Base-by-base conservation (phyloP, 2,888 invertebrate genomes). In the Rhagophthalmus giganteus region DNA sequence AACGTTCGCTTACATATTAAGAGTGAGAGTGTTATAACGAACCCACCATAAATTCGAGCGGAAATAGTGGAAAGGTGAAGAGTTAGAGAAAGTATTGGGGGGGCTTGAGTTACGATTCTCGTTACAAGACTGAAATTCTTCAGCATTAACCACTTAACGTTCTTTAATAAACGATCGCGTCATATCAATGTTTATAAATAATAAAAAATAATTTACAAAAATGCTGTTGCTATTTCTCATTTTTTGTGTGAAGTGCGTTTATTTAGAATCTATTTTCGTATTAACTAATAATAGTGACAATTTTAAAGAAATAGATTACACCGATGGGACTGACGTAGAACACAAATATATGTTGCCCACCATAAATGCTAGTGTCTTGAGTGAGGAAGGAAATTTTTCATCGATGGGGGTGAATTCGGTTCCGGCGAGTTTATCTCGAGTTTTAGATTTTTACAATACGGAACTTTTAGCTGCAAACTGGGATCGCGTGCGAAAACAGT, bases 391-490 rank as follows among this genome's bases (percentile, higher is more conserved):
- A n/a, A 27, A 51, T 20, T 8, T 31, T 8, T 26, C 38, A 2
- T 40, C 35, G 35, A 40, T 55, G 38, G 40, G 34, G 26, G 31
- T 35, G 10, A 40, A 51, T 38, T 54, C 60, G 8, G 63, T 63
- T 35, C 57, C 57, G 16, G 61, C 62, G 2, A 68, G 66, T 62
- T 77, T 82, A 32, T 79, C 82, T 60, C 75, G 75, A 35, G 77
- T 80, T 71, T 67, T 83, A 65, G 73, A 81, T 54, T 75, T 83
- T 59, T 79, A 81, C 57, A 81, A 81, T 55, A 78, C 79, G 0
- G 79, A 81, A 54, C 73, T 79, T 12, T 66, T 83, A 59, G 76
- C 79, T 55, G 69, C 67, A n/a, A 81, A 81, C 67, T 86, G 84
- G 83, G 71, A 74, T 13, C 61, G 66, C 5, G 73, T 79, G 28